Percentiles rank a stretch among this genome's conserved stretches.
phyloP scores from a whole-genome alignment of 2,888 invertebrate genomes.

The Tupiocoris notatus region DNA sequence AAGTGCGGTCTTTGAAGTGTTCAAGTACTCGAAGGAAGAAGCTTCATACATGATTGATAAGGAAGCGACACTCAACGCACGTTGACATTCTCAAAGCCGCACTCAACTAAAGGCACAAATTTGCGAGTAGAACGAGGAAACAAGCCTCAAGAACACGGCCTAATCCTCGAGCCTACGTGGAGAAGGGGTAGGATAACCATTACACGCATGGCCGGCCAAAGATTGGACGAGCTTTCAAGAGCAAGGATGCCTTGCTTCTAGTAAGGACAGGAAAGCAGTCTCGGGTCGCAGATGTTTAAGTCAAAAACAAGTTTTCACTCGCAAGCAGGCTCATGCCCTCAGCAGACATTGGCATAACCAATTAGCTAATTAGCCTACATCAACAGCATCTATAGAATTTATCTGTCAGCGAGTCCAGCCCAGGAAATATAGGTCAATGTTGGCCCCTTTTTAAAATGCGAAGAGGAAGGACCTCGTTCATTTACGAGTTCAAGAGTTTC shows the following conservation, averaged over 20 bases:
- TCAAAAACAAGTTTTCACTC: constrained; percentile 12
- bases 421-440: too few relatives aligned
- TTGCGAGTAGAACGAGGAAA: background rate
- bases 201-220: constrained; percentile 38
- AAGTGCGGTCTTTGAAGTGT: background rate
- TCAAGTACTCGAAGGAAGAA: background rate
- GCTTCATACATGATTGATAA: background rate
- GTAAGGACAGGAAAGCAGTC: background rate
- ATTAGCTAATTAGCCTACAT: background rate
- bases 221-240: constrained; percentile 30
- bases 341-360: background rate
- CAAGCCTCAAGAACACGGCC: background rate
- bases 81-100: background rate
- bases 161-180: background rate
- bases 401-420: too few relatives aligned
- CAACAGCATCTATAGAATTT: too few relatives aligned
- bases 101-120: background rate
- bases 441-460: too few relatives aligned
- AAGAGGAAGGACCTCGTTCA: too few relatives aligned
- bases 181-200: constrained; percentile 3
- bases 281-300: background rate
- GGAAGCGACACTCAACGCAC: background rate
- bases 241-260: background rate
- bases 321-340: background rate
- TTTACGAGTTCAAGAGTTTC: too few relatives aligned